Conservation (phyloP, 92 coral and sea anemone species). For the Palythoa grandiflora region DNA sequence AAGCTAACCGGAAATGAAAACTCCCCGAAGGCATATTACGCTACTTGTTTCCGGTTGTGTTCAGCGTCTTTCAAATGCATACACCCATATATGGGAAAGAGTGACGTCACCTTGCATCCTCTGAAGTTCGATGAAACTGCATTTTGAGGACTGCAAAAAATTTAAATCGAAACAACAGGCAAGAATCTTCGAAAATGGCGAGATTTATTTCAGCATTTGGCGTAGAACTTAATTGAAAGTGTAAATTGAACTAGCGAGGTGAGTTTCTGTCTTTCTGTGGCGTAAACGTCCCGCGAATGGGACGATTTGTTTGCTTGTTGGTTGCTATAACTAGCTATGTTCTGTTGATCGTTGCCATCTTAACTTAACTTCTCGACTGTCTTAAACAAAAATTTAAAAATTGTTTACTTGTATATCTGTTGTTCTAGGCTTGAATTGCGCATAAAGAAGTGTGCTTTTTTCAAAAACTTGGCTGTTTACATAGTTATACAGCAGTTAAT, state of each 20-base stretch:
- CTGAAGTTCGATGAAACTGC: conserved; percentile 3
- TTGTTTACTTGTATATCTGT: neutral
- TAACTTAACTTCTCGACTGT: too few relatives aligned
- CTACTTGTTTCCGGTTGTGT: conserved; percentile 15
- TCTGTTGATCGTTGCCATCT: conserved; percentile 13
- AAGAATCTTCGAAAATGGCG: neutral
- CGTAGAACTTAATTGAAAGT: neutral
- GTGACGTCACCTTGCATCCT: conserved; percentile 7
- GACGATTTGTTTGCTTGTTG: neutral
- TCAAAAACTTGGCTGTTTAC: neutral
- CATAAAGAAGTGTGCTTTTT: neutral
- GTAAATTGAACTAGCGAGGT: neutral
- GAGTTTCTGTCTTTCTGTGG: neutral
- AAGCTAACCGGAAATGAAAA: neutral
- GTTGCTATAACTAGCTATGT: neutral
- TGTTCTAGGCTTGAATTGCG: neutral
- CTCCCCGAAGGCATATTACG: neutral
- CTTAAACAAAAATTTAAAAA: neutral
- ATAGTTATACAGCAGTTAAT: neutral
- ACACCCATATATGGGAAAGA: neutral
- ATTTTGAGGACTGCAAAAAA: neutral
- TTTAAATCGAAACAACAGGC: neutral
- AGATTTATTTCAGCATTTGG: neutral
- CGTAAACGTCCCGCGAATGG: too few relatives aligned
- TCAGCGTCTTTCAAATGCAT: neutral